These are phyloP conservation scores for Entelurus aequoreus DNA, from an alignment of 2,113 vertebrate genomes.

Conservation along the genomic window DNA sequence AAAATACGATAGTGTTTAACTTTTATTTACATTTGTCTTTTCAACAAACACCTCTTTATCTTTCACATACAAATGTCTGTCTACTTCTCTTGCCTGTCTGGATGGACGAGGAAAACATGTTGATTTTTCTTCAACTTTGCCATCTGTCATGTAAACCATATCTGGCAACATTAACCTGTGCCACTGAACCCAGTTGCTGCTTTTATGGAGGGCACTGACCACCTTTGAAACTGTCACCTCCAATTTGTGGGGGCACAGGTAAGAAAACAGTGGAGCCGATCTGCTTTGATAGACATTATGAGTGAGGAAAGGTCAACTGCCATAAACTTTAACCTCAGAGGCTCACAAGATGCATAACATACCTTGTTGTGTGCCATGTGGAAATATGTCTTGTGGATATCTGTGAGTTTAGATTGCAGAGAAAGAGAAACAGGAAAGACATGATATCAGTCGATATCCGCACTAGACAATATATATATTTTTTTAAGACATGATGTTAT, in stretches of 20 bases:
- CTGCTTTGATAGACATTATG: constrained; percentile 27
- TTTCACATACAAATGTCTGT: background rate
- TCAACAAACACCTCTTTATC: background rate
- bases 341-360: constrained; percentile 16
- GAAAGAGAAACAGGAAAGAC: constrained; percentile 2
- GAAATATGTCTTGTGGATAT: constrained; percentile 6
- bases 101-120: constrained; percentile 22
- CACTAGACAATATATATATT: no score
- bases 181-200: constrained; percentile 29
- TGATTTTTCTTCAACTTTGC: constrained; percentile 29
- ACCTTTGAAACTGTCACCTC: constrained; percentile 36
- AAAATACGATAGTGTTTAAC: no score
- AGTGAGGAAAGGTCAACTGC: constrained; percentile 28
- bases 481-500: no score
- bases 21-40: no score
- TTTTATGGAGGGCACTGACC: constrained; percentile 33
- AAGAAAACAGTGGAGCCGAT: constrained; percentile 33
- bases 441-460: no score
- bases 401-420: constrained; percentile 14
- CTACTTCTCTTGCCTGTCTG: background rate
- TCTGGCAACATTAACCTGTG: constrained; percentile 27
- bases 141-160: constrained; percentile 41
- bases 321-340: constrained; percentile 36
- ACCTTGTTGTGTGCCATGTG: background rate
- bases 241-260: constrained; percentile 28